phyloP scores from a whole-genome alignment of 2,113 vertebrate genomes.

The Phrynocephalus versicolor region DNA sequence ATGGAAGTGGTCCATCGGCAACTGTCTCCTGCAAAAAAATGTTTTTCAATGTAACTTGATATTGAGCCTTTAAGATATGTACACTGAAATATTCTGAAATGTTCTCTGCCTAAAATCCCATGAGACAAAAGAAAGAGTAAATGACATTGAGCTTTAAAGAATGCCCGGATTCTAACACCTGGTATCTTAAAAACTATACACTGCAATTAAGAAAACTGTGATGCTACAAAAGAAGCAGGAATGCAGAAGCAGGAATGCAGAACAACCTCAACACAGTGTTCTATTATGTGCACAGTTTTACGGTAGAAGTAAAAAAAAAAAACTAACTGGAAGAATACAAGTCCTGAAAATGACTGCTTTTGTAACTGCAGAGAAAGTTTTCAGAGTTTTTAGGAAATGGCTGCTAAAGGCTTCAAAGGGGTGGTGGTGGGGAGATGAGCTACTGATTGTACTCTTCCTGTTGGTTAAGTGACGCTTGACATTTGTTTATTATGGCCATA shows the following conservation, averaged over 20 bases:
- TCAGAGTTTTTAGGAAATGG: not conserved
- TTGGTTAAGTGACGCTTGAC: not conserved
- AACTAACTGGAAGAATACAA: not conserved
- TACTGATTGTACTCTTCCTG: not conserved
- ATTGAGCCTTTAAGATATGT: not conserved
- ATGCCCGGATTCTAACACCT: not conserved
- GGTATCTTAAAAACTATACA: no score
- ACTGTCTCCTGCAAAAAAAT: slow-evolving; percentile 81
- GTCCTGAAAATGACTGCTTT: not conserved
- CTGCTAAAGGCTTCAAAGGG: not conserved
- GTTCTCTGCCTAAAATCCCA: not conserved
- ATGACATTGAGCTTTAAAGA: not conserved
- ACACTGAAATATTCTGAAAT: not conserved
- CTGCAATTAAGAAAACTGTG: not conserved
- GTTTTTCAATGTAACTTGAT: not conserved
- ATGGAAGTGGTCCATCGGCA: slow-evolving; percentile 92
- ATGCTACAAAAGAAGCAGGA: not conserved
- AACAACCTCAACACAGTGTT: not conserved
- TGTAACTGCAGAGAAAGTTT: not conserved
- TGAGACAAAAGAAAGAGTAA: not conserved
- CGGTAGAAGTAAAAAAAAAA: not conserved
- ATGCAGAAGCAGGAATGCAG: not conserved
- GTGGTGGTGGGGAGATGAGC: not conserved
- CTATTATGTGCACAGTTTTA: not conserved
- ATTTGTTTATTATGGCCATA: not conserved